phyloP scores from a whole-genome alignment of 2,888 invertebrate genomes.

The Cerastis rubricosa region DNA sequence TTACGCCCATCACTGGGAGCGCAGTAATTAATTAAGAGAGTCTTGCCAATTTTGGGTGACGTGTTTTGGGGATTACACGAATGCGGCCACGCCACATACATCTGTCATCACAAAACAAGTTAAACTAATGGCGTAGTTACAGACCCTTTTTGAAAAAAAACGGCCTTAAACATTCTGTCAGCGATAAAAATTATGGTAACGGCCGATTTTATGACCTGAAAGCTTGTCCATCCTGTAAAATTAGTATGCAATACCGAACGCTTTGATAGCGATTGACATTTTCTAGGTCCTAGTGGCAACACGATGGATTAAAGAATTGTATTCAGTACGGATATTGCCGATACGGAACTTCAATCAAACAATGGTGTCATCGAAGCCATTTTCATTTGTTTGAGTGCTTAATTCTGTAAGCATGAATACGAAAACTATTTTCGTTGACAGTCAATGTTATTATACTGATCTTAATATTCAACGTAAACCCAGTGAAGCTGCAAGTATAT shows the following conservation, averaged over 20 bases:
- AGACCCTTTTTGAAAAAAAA: neutral
- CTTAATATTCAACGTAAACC: slow-evolving; percentile 11
- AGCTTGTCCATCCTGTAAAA: neutral
- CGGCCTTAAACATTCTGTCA: no score
- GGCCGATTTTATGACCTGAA: no score
- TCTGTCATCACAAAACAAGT: neutral
- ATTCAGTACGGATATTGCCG: neutral
- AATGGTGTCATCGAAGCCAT: neutral
- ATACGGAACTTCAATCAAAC: neutral
- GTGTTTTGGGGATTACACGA: neutral
- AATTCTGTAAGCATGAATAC: neutral
- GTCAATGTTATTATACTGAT: neutral
- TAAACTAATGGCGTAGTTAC: neutral
- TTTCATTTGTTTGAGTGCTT: neutral
- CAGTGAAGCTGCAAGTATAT: slow-evolving; percentile 6
- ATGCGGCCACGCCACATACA: neutral
- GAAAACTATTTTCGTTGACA: neutral
- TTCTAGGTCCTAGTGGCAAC: neutral
- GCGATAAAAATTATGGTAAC: no score
- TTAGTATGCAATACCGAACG: neutral
- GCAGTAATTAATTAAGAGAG: slow-evolving; percentile 21
- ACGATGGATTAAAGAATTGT: no score
- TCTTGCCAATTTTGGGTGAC: slow-evolving; percentile 1
- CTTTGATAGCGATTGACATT: neutral
- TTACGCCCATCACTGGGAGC: slow-evolving; percentile 16